Conservation (phyloP, 2,797 vertebrate genomes). For the Thalassophryne amazonica region DNA sequence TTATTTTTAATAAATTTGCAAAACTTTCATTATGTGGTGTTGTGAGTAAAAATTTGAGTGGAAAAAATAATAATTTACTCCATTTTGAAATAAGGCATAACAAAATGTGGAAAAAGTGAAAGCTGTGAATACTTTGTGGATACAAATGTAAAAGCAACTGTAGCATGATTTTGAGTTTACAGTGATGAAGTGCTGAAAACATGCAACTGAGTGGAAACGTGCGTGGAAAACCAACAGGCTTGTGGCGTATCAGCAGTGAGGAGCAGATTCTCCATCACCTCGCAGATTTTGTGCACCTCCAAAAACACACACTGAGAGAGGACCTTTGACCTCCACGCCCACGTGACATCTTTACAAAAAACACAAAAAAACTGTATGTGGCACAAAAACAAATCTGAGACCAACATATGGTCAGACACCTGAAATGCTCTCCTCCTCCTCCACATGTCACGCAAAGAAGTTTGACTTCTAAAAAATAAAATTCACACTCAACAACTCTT, state of each 20-base stretch:
- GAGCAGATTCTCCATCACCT: constrained; percentile 5
- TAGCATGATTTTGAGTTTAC: too few relatives aligned
- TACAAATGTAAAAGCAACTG: too few relatives aligned
- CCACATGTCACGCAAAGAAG: constrained; percentile 1
- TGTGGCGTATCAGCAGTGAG: not conserved
- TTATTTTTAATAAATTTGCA: too few relatives aligned
- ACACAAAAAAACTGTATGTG: not conserved
- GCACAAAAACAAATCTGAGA: constrained; percentile 1
- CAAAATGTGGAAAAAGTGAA: too few relatives aligned
- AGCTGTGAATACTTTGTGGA: too few relatives aligned
- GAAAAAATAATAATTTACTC: too few relatives aligned
- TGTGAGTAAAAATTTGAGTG: too few relatives aligned
- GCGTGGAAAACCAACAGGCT: too few relatives aligned
- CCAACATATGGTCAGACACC: constrained; percentile 40
- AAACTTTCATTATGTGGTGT: too few relatives aligned
- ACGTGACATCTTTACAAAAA: constrained; percentile 32
- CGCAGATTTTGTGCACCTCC: not conserved
- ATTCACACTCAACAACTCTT: not conserved
- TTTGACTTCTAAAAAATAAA: not conserved
- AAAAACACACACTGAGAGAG: not conserved
- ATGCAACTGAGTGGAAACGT: too few relatives aligned
- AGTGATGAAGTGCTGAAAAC: too few relatives aligned
- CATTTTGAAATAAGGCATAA: too few relatives aligned
- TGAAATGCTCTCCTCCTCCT: constrained; percentile 6
- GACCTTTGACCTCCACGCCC: constrained; percentile 23